Evolutionary conservation across 2,113 vertebrate genomes (phyloP), one percentile per base, ranked within the genome.

Genomic region (Ptychochromis oligacanthus): DNA sequence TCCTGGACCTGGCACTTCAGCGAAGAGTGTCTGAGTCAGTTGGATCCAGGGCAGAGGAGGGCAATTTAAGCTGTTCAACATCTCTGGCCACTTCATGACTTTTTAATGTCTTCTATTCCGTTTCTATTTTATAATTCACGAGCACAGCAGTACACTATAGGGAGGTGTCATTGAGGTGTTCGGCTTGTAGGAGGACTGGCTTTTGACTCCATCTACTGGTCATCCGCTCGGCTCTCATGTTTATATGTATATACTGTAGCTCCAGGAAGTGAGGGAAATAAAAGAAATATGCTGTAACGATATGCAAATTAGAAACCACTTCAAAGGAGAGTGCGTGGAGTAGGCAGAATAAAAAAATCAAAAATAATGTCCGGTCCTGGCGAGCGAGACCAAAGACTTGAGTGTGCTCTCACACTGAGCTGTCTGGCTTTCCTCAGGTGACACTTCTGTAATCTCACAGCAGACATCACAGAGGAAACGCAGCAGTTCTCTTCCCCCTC

Each of bases 151-250:
- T 20, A 46, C 26, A 38, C 56, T 40, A 46, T 12, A 57, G 60
- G 64, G 79, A 89, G 70, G 31, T 62, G 55, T 75, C 67, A 64
- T 82, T 72, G 67, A 75, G 65, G 43, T 59, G 67, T 20, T 62
- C 38, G 56, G 36, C 55, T 4, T 60, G 79, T 2, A 34, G 77
- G 79, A 65, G 20, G 4, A 26, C 81, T 85, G 77, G 85, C 87
- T 82, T 83, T 84, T 64, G 85, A 89, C 92, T 91, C 92, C 91
- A 89, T 83, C 91, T 93, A 54, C 92, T 93, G 92, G 92, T 70
- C 88, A 81, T 55, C 43, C 52, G 20, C 58, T 54, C n/a, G 26
- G 56, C 82, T 62, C 20, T 52, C 24, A 57, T 80, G 57, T 87
- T 74, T 52, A 75, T 24, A 46, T 20, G 59, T 72, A 31, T 78